Conservation (phyloP, 2,113 vertebrate species). For the Anhinga rufa region DNA sequence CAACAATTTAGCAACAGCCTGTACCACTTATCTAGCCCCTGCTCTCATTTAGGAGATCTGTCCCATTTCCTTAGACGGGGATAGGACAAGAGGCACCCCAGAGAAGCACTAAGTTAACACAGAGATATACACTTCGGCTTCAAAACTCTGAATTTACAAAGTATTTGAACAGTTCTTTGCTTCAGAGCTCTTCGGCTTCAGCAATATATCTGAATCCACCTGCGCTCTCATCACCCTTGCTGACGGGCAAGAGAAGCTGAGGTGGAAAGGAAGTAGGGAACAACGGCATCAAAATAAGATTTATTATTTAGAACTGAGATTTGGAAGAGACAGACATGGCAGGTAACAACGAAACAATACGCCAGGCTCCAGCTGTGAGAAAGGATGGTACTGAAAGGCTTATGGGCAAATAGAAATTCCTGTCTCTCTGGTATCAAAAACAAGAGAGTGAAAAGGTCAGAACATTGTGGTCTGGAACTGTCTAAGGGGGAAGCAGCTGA, state of each 20-base stretch:
- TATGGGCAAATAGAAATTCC: not conserved
- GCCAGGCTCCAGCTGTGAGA: not conserved
- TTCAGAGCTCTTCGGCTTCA: not conserved
- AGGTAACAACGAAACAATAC: not conserved
- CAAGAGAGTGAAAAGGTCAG: not conserved
- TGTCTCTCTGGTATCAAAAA: not conserved
- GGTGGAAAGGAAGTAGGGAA: constrained; percentile 33
- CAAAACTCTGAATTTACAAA: not conserved
- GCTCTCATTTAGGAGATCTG: not conserved
- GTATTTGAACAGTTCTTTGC: not conserved
- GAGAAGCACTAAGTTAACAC: not conserved
- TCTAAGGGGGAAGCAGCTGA: not conserved
- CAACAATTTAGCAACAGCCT: not conserved
- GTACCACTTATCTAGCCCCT: not conserved
- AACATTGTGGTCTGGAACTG: not conserved
- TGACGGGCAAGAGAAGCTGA: not conserved
- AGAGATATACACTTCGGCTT: not conserved
- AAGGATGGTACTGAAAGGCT: not conserved
- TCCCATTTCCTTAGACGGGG: not conserved
- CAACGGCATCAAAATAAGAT: constrained; percentile 41
- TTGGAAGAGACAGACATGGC: constrained; percentile 45
- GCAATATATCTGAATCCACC: not conserved
- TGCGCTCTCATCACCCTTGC: not conserved
- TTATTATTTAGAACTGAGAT: constrained; percentile 45
- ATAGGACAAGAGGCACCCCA: not conserved